Evolutionary conservation across 92 coral and sea anemone species (phyloP).

Genomic region (Porites evermanni): DNA sequence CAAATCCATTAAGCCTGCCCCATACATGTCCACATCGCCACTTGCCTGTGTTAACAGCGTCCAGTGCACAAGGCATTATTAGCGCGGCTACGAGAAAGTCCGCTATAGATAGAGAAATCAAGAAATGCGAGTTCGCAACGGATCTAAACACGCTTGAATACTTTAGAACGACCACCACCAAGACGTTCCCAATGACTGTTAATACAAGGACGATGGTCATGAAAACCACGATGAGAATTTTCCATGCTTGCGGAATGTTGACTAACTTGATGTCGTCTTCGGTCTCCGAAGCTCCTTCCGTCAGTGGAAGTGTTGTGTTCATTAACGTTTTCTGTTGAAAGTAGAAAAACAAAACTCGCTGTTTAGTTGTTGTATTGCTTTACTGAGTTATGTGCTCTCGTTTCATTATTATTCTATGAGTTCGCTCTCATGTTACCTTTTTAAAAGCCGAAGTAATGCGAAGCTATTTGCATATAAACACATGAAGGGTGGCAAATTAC

Average conservation of each 20-base stretch:
- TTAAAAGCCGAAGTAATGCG: too few relatives aligned
- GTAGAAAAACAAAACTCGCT: too few relatives aligned
- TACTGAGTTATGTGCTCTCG: too few relatives aligned
- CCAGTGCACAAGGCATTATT: slow-evolving; percentile 85
- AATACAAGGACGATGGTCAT: slow-evolving; percentile 52
- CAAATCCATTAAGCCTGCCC: slow-evolving; percentile 77
- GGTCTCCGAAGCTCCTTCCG: background rate
- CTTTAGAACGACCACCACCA: slow-evolving; percentile 67
- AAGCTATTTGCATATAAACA: too few relatives aligned
- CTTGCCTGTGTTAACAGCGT: slow-evolving; percentile 66
- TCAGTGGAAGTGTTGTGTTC: slow-evolving; percentile 14
- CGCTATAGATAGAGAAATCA: slow-evolving; percentile 77
- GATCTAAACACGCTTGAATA: slow-evolving; percentile 61
- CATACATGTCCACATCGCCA: slow-evolving; percentile 86
- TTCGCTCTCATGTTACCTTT: too few relatives aligned
- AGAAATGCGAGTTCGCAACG: slow-evolving; percentile 58
- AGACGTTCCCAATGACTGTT: slow-evolving; percentile 71
- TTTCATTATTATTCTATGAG: too few relatives aligned
- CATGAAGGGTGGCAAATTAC: too few relatives aligned
- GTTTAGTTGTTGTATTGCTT: too few relatives aligned
- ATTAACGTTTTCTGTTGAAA: background rate
- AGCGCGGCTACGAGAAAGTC: slow-evolving; percentile 77
- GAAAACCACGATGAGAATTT: slow-evolving; percentile 42
- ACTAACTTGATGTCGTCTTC: slow-evolving; percentile 42
- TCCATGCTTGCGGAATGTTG: slow-evolving; percentile 61